A percentile compares a stretch with the other conserved stretches of the same genome.
Conservation (phyloP, 2,888 invertebrate genomes). For the Tetranychus piercei region DNA sequence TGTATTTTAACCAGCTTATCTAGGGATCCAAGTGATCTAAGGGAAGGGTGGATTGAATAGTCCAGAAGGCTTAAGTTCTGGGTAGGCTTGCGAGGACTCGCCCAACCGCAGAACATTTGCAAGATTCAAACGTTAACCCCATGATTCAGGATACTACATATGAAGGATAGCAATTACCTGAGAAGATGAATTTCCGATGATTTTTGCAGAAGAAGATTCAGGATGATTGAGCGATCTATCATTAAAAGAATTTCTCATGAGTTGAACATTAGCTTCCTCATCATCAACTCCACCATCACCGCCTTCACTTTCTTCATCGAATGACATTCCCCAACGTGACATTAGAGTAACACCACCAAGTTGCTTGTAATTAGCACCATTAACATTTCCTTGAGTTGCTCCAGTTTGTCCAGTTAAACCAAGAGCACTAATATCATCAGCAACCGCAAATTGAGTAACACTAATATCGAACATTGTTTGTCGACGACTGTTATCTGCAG, state of each 20-base stretch:
- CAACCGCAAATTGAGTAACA: slow-evolving; percentile 70
- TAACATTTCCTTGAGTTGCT: background rate
- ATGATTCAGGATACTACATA: too few species aligned
- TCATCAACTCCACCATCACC: slow-evolving; percentile 17
- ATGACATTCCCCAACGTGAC: slow-evolving; percentile 14
- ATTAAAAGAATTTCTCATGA: background rate
- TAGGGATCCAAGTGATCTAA: too few species aligned
- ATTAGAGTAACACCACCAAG: slow-evolving; percentile 9
- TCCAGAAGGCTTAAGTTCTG: too few species aligned
- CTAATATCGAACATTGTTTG: slow-evolving; percentile 48
- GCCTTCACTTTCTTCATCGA: slow-evolving; percentile 17
- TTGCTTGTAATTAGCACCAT: background rate
- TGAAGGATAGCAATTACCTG: too few species aligned
- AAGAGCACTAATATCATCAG: slow-evolving; percentile 46
- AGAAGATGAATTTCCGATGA: background rate
- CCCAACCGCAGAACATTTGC: too few species aligned
- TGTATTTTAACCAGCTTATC: too few species aligned
- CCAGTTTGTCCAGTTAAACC: background rate
- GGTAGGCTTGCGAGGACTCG: too few species aligned
- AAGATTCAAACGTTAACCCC: too few species aligned
- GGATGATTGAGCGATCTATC: background rate
- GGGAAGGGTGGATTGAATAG: too few species aligned
- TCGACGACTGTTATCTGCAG: background rate
- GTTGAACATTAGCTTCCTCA: slow-evolving; percentile 11
- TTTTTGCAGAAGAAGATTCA: background rate